Evolutionary conservation across 2,113 vertebrate species (phyloP), one percentile per base, ranked within the genome.

Genomic region (Girardinichthys multiradiatus): DNA sequence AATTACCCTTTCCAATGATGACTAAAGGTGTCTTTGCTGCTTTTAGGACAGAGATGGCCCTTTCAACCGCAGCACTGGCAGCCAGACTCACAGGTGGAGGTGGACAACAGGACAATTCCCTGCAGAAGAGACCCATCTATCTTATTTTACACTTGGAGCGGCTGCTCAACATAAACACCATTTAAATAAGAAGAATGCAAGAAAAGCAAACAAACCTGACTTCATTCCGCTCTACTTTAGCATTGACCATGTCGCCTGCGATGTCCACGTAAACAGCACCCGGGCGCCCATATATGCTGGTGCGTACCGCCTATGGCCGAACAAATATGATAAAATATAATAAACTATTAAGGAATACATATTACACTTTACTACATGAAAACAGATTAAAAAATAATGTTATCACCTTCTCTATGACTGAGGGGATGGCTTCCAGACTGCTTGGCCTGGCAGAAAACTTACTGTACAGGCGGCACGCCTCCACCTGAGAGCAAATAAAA

Each of bases 241-340:
- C 93, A 76, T 93, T 97, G 70, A 99, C 95, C 93, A 98, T 95
- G 86, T 99, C 96, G 69, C 96, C 97, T 4, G 97, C 94, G 60
- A 99, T 96, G 83, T 99, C 98, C 79, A 99, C 83, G 70, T 99
- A 99, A 87, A 96, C 97, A 37, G 96, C 95, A 51, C 97, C 98
- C 19, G 98, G 97, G 64, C 97, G 96, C 7, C 97, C 97, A 66
- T 96, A 99, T 24, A 95, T 95, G 72, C 97, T 98, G 79, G 90
- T 96, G 83, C 98, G 96, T 59, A 99, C 95, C 17, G 96, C 97
- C 98, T 99, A 61, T 4, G n/a, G 71, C 42, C 37, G 76, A 64
- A 21, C 14, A 82, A 60, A 57, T 1, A 70, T 17, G 30, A 57
- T 7, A 27, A 61, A 39, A 54, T 24, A 11, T 68, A 42, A 42